A percentile compares a stretch with the other conserved stretches of the same genome.
These are phyloP conservation scores for Drosophila ercepeae DNA, from an alignment of 1,140 invertebrate species.

Conservation along the genomic window DNA sequence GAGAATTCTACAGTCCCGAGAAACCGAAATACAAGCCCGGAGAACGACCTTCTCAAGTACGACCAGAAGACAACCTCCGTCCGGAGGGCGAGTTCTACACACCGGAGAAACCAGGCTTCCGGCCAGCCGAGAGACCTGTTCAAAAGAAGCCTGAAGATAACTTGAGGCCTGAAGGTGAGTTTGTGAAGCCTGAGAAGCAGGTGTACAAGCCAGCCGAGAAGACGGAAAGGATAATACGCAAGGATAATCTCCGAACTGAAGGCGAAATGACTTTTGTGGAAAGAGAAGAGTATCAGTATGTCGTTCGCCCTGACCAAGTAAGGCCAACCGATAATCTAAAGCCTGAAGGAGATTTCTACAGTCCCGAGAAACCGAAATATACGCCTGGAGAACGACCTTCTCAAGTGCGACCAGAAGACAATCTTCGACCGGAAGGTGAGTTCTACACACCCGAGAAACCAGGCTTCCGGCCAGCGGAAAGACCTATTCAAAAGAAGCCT, in stretches of 20 bases:
- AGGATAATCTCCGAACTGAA: too few species aligned
- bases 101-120: constrained; percentile 67
- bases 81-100: constrained; percentile 61
- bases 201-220: constrained; percentile 83
- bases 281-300: too few species aligned
- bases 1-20: constrained; percentile 84
- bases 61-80: constrained; percentile 72
- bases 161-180: constrained; percentile 86
- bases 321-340: constrained; percentile 48
- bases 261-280: too few species aligned
- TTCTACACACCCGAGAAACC: constrained; percentile 60
- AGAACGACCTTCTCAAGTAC: constrained; percentile 84
- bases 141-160: constrained; percentile 85
- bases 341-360: constrained; percentile 85
- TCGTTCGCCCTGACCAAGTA: too few species aligned
- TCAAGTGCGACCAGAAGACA: constrained; percentile 77
- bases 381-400: constrained; percentile 84
- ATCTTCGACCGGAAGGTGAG: constrained; percentile 66
- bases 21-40: constrained; percentile 79
- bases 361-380: constrained; percentile 62
- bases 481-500: constrained; percentile 83
- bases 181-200: constrained; percentile 81
- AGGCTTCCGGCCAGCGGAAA: constrained; percentile 62
- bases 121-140: constrained; percentile 64
- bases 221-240: too few species aligned